A percentile compares a stretch with the other conserved stretches of the same genome.
Evolutionary conservation across 2,797 vertebrate genomes (phyloP).

Genomic region (Presbytis comata): DNA sequence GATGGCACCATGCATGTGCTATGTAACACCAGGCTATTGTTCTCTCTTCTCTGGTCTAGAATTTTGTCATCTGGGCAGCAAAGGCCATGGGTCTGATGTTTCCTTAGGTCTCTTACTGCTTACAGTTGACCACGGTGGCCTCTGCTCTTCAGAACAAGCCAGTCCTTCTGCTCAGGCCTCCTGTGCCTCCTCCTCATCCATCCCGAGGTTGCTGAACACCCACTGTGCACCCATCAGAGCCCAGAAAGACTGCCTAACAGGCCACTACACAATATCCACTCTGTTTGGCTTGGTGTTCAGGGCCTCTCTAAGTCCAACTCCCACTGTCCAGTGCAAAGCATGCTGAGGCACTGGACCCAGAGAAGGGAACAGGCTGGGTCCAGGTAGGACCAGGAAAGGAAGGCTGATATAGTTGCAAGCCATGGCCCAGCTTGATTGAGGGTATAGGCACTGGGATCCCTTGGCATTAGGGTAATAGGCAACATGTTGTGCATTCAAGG

Average conservation of each 20-base stretch:
- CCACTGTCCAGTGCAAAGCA: background rate
- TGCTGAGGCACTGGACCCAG: background rate
- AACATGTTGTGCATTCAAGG: background rate
- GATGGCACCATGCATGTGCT: background rate
- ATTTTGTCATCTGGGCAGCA: background rate
- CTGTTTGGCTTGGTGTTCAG: background rate
- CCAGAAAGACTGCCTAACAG: background rate
- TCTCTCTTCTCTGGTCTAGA: background rate
- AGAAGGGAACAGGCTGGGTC: background rate
- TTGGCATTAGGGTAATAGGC: background rate
- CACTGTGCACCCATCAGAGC: background rate
- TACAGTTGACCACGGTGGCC: background rate
- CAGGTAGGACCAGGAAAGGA: background rate
- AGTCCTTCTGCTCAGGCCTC: background rate
- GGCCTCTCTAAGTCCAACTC: background rate
- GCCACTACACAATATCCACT: background rate
- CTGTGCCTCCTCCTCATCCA: background rate
- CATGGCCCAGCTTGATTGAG: background rate
- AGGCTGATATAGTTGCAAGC: background rate
- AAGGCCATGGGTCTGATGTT: background rate
- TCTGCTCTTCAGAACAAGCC: background rate
- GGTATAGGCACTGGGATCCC: background rate
- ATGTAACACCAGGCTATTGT: rapidly evolving
- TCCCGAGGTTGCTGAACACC: background rate
- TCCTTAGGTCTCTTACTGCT: background rate